A percentile compares a stretch with the other conserved stretches of the same genome.
These are phyloP conservation scores for Oxycera nigricornis DNA, from an alignment of 2,888 invertebrate genomes.

Conservation along the genomic window DNA sequence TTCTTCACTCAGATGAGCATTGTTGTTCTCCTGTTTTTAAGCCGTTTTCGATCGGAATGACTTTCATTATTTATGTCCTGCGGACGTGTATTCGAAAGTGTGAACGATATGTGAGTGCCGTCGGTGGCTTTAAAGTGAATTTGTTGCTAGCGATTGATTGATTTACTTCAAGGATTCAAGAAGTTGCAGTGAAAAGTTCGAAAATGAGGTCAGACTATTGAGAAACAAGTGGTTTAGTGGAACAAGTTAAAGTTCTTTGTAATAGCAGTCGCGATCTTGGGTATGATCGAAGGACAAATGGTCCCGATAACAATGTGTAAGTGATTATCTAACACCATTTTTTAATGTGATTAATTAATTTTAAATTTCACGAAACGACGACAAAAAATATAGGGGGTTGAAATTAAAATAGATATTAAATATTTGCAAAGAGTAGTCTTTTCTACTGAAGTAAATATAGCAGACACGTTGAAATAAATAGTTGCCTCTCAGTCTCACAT, in stretches of 20 bases:
- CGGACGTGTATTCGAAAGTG: conserved; percentile 34
- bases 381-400: too few species aligned
- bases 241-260: neutral
- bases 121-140: neutral
- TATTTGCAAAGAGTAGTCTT: too few species aligned
- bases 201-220: neutral
- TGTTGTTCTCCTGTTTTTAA: conserved; percentile 41
- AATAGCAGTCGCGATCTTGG: neutral
- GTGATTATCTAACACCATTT: conserved; percentile 50
- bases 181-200: neutral
- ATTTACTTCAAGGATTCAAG: neutral
- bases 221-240: neutral
- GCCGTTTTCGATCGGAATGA: conserved; percentile 40
- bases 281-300: conserved; percentile 61
- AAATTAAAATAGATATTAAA: too few species aligned
- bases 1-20: conserved; percentile 32
- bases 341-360: neutral
- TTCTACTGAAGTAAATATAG: too few species aligned
- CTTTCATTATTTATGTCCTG: conserved; percentile 44
- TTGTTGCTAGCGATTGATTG: neutral
- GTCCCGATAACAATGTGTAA: conserved; percentile 60
- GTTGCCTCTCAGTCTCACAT: too few species aligned
- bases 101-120: neutral
- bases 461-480: too few species aligned
- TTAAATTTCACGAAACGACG: neutral